A percentile compares a stretch with the other conserved stretches of the same genome.
Conservation (phyloP, 1,140 invertebrate genomes). For the Temnothorax longispinosus region DNA sequence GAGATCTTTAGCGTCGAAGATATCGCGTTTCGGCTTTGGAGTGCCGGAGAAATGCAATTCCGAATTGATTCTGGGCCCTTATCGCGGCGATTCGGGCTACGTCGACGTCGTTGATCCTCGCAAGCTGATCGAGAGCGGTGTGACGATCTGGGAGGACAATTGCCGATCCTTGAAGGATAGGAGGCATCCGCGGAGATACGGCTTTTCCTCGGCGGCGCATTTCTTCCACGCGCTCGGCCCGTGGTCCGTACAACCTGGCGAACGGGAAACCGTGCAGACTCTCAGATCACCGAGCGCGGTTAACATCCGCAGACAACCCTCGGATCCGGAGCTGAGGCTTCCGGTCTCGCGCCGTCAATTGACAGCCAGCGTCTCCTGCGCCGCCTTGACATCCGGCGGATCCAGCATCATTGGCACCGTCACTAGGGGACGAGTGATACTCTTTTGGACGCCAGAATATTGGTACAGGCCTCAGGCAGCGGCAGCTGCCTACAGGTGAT, state of each 20-base stretch:
- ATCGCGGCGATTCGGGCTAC: not conserved
- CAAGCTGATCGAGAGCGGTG: conserved; percentile 78
- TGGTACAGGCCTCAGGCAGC: conserved; percentile 86
- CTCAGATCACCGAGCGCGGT: conserved; percentile 82
- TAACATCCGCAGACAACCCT: conserved; percentile 76
- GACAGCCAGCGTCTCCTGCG: conserved; percentile 82
- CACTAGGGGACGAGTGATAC: conserved; percentile 75
- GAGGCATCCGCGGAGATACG: conserved; percentile 83
- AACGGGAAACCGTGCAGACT: conserved; percentile 83
- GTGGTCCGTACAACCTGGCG: conserved; percentile 84
- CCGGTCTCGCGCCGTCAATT: conserved; percentile 84
- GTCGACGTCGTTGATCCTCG: conserved; percentile 44
- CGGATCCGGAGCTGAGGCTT: conserved; percentile 80
- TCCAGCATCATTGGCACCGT: conserved; percentile 56
- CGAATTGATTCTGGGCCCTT: conserved; percentile 78
- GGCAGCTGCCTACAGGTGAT: conserved; percentile 80
- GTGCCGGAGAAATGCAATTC: conserved; percentile 84
- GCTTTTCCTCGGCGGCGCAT: conserved; percentile 81
- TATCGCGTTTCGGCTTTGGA: conserved; percentile 84
- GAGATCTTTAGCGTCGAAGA: conserved; percentile 56
- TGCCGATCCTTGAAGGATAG: conserved; percentile 38
- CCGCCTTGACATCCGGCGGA: conserved; percentile 73
- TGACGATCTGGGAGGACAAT: conserved; percentile 78
- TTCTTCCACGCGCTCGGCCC: conserved; percentile 85
- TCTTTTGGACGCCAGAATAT: conserved; percentile 87